Evolutionary conservation across 2,888 invertebrate genomes (phyloP).

Genomic region (Ischnura elegans): DNA sequence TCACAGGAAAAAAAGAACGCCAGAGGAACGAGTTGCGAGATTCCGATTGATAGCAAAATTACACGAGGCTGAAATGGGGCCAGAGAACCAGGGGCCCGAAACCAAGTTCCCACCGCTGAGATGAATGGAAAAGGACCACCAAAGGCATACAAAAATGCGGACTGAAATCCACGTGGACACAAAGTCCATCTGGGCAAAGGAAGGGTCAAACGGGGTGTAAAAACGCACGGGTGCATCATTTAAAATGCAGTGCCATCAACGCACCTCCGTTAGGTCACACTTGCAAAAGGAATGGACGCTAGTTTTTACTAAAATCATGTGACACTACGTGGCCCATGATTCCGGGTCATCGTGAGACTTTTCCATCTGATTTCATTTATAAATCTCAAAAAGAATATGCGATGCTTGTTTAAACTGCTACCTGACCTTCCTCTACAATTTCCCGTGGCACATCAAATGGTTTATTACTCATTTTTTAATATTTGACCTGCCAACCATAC

Average conservation of each 20-base stretch:
- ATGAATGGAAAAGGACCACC: neutral
- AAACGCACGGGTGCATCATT: neutral
- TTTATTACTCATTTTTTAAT: neutral
- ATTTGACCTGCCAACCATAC: neutral
- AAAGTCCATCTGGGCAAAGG: neutral
- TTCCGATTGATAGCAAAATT: conserved; percentile 4
- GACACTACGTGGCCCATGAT: neutral
- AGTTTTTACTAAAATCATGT: neutral
- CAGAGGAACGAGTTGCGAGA: neutral
- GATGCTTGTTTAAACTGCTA: neutral
- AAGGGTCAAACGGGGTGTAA: neutral
- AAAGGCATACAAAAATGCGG: conserved; percentile 21
- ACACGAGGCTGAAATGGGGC: neutral
- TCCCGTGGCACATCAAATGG: neutral
- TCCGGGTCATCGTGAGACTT: neutral
- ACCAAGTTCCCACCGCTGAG: neutral
- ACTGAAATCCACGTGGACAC: neutral
- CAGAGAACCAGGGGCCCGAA: neutral
- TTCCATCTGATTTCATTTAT: neutral
- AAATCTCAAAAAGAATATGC: neutral
- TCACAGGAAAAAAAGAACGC: neutral
- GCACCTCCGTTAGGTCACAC: neutral
- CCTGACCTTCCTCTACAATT: neutral
- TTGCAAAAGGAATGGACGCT: neutral
- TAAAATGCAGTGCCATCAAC: neutral